phyloP scores from a whole-genome alignment of 2,888 invertebrate species.

The Phortica magna region DNA sequence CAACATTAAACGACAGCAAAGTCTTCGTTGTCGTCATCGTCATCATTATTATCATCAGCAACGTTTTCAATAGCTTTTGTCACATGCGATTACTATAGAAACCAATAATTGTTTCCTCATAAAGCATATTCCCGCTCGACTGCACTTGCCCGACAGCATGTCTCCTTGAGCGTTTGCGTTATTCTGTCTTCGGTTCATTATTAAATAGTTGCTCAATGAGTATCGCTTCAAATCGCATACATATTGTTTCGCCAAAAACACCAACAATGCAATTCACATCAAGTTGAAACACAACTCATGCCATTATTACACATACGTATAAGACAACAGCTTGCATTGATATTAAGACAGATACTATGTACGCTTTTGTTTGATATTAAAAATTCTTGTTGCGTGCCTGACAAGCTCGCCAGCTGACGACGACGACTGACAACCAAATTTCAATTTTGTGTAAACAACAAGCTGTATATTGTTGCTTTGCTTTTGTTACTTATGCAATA shows the following conservation, averaged over 20 bases:
- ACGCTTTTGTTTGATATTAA: not conserved
- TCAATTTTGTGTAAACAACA: not conserved
- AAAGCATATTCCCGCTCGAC: not conserved
- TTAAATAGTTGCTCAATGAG: not conserved
- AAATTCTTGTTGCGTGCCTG: conserved; percentile 9
- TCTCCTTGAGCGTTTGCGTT: not conserved
- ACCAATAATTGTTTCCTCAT: not conserved
- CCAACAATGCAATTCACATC: not conserved
- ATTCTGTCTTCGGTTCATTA: not conserved
- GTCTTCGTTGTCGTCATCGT: not conserved
- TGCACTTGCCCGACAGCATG: not conserved
- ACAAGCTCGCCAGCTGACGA: not conserved
- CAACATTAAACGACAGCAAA: not conserved
- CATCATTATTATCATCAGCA: not conserved
- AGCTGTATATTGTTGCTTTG: not conserved
- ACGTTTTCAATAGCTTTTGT: not conserved
- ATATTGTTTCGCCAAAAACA: not conserved
- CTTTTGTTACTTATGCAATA: too few species aligned
- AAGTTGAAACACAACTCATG: not conserved
- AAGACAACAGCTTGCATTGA: conserved; percentile 6
- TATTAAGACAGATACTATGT: not conserved
- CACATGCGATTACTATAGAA: not conserved
- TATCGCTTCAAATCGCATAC: not conserved
- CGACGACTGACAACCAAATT: not conserved
- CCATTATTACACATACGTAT: not conserved